Conservation (phyloP, 2,113 vertebrate genomes). For the Sylvietta virens region DNA sequence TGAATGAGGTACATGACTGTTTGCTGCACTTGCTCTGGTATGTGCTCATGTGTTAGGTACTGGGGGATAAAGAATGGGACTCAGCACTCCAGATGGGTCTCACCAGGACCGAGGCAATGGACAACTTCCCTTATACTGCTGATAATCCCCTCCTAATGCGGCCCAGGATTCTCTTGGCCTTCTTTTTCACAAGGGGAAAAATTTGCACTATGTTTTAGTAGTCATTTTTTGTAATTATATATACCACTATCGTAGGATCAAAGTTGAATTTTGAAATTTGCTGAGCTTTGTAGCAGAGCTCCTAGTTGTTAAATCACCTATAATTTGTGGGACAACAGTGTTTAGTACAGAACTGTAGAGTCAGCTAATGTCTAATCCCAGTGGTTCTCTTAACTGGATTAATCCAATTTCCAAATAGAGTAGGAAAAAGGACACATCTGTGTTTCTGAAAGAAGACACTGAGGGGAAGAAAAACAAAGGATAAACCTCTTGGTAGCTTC, state of each 20-base stretch:
- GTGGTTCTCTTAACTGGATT: not conserved
- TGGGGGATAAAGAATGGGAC: not conserved
- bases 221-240: not conserved
- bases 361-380: not conserved
- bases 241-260: not conserved
- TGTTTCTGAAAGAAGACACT: not conserved
- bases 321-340: not conserved
- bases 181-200: not conserved
- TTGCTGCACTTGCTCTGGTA: not conserved
- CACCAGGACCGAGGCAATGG: not conserved
- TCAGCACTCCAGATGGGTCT: not conserved
- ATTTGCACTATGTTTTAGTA: not conserved
- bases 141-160: not conserved
- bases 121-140: not conserved
- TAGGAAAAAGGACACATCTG: not conserved
- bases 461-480: not conserved
- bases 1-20: not conserved
- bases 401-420: not conserved
- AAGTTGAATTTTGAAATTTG: not conserved
- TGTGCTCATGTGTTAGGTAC: fast-evolving
- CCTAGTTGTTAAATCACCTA: not conserved
- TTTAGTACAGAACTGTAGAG: not conserved
- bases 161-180: not conserved
- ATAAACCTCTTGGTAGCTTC: not conserved
- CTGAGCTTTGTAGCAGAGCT: not conserved